phyloP scores from a whole-genome alignment of 2,113 vertebrate genomes.

The crab-eating macaque (Macaca fascicularis) region T2T-MFA8v1.1 NC_088378.1:166155501-166156000 shows the following conservation, averaged over 20 bases:
- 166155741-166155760: background rate
- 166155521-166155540: background rate
- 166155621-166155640: background rate
- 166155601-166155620: background rate
- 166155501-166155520: background rate
- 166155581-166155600: background rate
- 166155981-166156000: background rate
- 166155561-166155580: background rate
- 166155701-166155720: background rate
- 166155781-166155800: accelerated
- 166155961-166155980: background rate
- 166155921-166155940: background rate
- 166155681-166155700: background rate
- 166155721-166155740: background rate
- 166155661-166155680: background rate
- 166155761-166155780: background rate
- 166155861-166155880: background rate
- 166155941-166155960: background rate
- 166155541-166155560: background rate
- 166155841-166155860: background rate
- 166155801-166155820: background rate
- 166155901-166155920: background rate
- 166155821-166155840: background rate
- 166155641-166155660: background rate
- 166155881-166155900: background rate